Percentiles rank a stretch among this genome's conserved stretches.
phyloP scores from a whole-genome alignment of 2,113 vertebrate genomes.

The Papio anubis region DNA sequence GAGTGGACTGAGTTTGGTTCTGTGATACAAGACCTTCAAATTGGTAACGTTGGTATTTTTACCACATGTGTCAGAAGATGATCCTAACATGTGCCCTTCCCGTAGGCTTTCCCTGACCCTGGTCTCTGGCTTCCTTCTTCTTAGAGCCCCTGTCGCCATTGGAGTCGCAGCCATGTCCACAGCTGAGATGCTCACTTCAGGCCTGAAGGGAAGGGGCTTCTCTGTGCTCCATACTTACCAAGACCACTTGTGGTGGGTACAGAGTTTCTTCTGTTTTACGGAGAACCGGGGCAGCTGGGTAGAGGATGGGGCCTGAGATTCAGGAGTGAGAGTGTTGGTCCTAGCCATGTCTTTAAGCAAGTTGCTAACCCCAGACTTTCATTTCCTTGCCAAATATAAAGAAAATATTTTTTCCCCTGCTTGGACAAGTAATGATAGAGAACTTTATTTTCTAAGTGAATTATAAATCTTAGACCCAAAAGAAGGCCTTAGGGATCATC shows the following conservation, averaged over 20 bases:
- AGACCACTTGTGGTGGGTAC: conserved; percentile 94
- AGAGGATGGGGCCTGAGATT: not conserved
- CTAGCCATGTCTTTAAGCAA: not conserved
- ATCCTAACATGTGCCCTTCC: fast-evolving
- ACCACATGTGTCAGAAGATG: not conserved
- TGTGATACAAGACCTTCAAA: not conserved
- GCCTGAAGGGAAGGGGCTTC: conserved; percentile 96
- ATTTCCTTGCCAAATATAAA: not conserved
- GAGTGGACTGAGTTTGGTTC: not conserved
- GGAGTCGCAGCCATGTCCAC: conserved; percentile 91
- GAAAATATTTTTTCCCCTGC: not conserved
- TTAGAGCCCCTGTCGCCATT: conserved; percentile 93
- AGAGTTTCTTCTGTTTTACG: not conserved
- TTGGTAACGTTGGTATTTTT: not conserved
- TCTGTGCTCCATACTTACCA: conserved; percentile 92
- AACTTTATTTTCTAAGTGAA: conserved; percentile 18
- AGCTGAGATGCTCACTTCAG: conserved; percentile 89
- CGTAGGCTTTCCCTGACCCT: not conserved
- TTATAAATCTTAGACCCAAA: not conserved
- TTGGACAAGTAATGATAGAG: not conserved
- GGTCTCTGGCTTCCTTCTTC: conserved; percentile 41
- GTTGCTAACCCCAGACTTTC: not conserved
- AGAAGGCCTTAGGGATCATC: not conserved
- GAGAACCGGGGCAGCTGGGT: not conserved
- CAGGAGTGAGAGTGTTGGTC: not conserved